A percentile compares a stretch with the other conserved stretches of the same genome.
Conservation (phyloP, 2,113 vertebrate species). For the Polyodon spathula region DNA sequence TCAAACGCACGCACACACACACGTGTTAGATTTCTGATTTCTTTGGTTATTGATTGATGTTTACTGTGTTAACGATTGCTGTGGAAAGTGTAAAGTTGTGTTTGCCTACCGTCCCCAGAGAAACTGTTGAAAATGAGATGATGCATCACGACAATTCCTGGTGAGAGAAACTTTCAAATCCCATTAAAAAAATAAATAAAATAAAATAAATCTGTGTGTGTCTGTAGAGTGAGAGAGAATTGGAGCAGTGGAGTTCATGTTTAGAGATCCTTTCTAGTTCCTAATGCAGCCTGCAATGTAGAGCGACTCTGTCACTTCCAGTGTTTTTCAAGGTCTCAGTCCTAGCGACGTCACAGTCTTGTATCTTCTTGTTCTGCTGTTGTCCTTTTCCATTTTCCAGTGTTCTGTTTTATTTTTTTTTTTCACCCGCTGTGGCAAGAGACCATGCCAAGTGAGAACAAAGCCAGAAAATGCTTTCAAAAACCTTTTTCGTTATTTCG, state of each 20-base stretch:
- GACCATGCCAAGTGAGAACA: no score
- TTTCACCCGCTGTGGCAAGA: no score
- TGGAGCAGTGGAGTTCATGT: not conserved
- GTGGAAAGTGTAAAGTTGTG: constrained; percentile 11
- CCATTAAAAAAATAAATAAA: no score
- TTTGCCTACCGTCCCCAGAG: constrained; percentile 48
- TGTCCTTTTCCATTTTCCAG: no score
- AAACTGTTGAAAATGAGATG: constrained; percentile 40
- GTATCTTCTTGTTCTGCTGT: no score
- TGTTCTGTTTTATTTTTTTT: no score
- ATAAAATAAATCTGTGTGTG: constrained; percentile 3
- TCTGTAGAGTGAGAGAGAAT: not conserved
- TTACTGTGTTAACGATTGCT: not conserved
- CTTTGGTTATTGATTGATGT: not conserved
- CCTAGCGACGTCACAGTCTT: no score
- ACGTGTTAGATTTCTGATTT: not conserved
- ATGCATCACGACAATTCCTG: constrained; percentile 52
- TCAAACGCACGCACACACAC: not conserved
- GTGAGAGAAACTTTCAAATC: constrained; percentile 49
- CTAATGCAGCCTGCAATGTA: not conserved
- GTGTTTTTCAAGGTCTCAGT: no score
- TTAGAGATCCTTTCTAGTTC: not conserved
- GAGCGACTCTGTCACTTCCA: no score
- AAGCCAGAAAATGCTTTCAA: no score
- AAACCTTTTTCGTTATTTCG: no score